These are phyloP conservation scores for Enteromius mattozi DNA, from an alignment of 2,797 vertebrate species.

Conservation along the genomic window DNA sequence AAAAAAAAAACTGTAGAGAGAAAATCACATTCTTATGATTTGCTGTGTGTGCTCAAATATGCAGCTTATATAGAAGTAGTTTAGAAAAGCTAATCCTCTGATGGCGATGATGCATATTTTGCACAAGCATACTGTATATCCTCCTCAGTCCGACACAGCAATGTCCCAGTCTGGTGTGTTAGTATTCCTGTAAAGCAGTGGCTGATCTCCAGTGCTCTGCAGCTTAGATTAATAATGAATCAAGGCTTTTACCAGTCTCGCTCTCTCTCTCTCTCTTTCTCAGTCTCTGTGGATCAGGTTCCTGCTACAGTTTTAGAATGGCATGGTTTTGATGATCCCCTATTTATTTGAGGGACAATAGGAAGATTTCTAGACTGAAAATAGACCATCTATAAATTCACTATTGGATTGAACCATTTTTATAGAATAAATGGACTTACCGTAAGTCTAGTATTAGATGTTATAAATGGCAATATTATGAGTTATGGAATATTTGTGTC, in stretches of 20 bases:
- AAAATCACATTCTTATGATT: conserved; percentile 5
- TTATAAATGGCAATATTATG: background rate
- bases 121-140: conserved; percentile 23
- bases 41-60: conserved; percentile 19
- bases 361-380: conserved; percentile 1
- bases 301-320: conserved; percentile 26
- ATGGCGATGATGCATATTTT: conserved; percentile 31
- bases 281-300: conserved; percentile 31
- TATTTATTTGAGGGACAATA: conserved; percentile 18
- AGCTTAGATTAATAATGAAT: conserved; percentile 61
- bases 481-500: background rate
- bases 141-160: conserved; percentile 41
- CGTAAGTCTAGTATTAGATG: background rate
- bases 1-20: background rate
- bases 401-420: background rate
- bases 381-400: conserved; percentile 1
- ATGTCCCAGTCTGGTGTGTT: conserved; percentile 46
- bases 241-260: conserved; percentile 46
- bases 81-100: conserved; percentile 30
- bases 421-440: conserved; percentile 2
- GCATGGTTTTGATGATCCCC: conserved; percentile 31
- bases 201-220: conserved; percentile 52
- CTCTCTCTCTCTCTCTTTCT: conserved; percentile 8
- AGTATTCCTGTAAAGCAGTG: conserved; percentile 53
- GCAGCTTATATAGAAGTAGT: conserved; percentile 1